Percentiles rank a stretch among this genome's conserved stretches.
phyloP scores from a whole-genome alignment of 2,113 vertebrate species.

The Amblyornis subalaris region DNA sequence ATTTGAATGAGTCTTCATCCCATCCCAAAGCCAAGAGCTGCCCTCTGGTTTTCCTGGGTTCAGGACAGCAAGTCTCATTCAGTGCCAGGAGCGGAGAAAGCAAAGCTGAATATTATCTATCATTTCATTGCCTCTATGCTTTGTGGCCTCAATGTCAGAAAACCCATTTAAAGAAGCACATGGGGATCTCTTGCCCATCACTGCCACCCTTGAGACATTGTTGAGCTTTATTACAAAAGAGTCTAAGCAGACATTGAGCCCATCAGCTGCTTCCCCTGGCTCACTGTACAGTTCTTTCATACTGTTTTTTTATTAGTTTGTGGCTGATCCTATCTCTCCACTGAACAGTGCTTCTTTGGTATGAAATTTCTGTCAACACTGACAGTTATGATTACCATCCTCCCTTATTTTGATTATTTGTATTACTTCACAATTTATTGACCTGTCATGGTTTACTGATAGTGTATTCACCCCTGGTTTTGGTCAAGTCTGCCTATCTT shows the following conservation, averaged over 20 bases:
- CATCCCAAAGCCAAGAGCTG: neutral
- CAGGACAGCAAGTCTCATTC: neutral
- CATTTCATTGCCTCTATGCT: neutral
- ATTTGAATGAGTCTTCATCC: neutral
- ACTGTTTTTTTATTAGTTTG: slow-evolving; percentile 8
- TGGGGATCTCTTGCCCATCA: neutral
- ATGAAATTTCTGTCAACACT: neutral
- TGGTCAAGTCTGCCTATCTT: neutral
- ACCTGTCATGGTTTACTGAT: neutral
- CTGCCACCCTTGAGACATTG: neutral
- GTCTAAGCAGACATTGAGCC: neutral
- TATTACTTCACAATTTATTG: neutral
- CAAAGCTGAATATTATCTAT: neutral
- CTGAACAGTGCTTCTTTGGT: neutral
- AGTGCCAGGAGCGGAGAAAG: neutral
- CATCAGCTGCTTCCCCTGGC: neutral
- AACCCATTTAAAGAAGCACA: neutral
- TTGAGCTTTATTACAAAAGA: neutral
- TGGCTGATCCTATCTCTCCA: neutral
- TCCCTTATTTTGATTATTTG: neutral
- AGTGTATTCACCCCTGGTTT: neutral
- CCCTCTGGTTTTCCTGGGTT: neutral
- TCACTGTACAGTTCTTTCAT: neutral
- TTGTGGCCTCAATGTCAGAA: neutral
- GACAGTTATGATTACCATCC: neutral